Evolutionary conservation across 2,888 invertebrate genomes (phyloP), one percentile per base, ranked within the genome.

Genomic region (Crepidodera aurea): DNA sequence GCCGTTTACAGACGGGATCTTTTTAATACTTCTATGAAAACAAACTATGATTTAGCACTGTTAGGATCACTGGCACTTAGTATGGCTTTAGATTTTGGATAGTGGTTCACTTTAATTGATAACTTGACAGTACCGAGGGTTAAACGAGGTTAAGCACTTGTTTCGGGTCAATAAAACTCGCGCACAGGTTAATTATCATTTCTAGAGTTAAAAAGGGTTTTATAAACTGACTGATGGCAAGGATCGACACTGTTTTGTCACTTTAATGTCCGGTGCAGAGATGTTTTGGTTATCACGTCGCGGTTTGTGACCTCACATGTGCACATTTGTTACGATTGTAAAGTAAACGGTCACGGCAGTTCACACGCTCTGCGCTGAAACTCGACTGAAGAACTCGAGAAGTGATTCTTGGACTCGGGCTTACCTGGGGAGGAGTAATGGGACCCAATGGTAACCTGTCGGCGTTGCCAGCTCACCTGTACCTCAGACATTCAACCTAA

Each of bases 381-480:
- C 77, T 78, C 79, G 73, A 79, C 79, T 79, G 75, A 65, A 62
- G 69, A 69, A 61, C 58, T 62, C 32, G 54, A 48, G 67, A 68
- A 60, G 58, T 60, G 29, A 53, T 34, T 57, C 62, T 60, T 60
- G 37, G 51, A 44, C 62, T 65, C 60, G 44, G 44, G 42, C 37
- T 67, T 74, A 72, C 73, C 75, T 77, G 80, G 78, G 68, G 77
- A 78, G 77, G 78, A 78, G 78, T 78, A 67, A 67, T 62, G 51
- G 54, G 64, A 62, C 60, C 67, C 65, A 66, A 66, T 64, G 74
- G 77, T 76, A 75, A 75, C 74, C 74, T 74, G 73, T 70, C 79
- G 72, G 73, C 73, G 79, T 80, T 80, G 79, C 80, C 80, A 77
- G 72, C 71, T 79, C 75, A 75, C 75, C 76, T 76, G 76, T 69